Evolutionary conservation across 2,797 vertebrate species (phyloP), one percentile per base, ranked within the genome.

Genomic region (Tokudaia tokunoshimensis): DNA sequence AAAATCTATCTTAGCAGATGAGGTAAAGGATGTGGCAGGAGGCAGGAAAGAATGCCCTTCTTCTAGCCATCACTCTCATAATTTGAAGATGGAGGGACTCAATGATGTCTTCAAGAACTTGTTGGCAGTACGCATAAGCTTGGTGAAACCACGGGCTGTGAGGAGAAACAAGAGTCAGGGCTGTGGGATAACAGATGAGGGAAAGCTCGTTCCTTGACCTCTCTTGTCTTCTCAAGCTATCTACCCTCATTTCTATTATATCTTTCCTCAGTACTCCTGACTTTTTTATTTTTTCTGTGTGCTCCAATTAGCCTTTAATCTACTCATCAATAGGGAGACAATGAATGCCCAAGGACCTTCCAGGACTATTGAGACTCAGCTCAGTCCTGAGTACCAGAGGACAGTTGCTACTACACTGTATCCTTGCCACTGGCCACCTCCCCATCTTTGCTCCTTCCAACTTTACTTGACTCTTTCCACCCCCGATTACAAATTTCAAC

Each of bases 351-450:
- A 31, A n/a, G 57, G 24, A 81, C 12, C 31, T 0, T 14, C 7
- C 6, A 61, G 52, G 7, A 37, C 1, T 1, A 4, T n/a, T 44
- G 44, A 63, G 31, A 59, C 22, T 93, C 41, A 80, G 44, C 1
- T 20, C 2, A 7, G 26, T 34, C 44, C 19, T n/a, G 37, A 95
- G 41, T 17, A 9, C 37, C 0, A 19, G 87, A 98, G 97, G 65
- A 72, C 41, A 81, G 98, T 88, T 98, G 98, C 98, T 8, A 97
- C 97, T 26, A 92, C 89, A 10, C 19, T 97, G 72, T 98, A 98
- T 92, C 97, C 94, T 70, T 98, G 95, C 86, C 99, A 98, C 88
- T 98, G 95, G 98, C 98, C 98, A 95, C 98, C 13, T 52, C 19
- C 2, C 97, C 97, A 91, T 96, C 95, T 50, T 89, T 59, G 6